phyloP scores from a whole-genome alignment of 2,797 vertebrate genomes.

The Darevskia nairensis region DNA sequence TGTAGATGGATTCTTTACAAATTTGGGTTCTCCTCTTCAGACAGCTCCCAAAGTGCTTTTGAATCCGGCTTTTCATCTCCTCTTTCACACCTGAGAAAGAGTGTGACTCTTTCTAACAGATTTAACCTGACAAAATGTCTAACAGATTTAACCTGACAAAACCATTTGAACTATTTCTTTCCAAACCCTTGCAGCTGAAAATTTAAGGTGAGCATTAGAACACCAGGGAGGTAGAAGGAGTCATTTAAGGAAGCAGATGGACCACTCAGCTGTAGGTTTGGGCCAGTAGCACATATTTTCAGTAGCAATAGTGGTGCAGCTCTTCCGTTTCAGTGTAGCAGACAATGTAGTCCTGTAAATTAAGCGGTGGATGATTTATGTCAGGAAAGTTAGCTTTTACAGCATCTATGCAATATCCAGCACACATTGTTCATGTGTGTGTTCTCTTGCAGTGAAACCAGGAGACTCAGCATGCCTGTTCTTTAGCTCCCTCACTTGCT shows the following conservation, averaged over 20 bases:
- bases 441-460: not conserved
- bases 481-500: not conserved
- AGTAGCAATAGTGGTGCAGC: conserved; percentile 50
- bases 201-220: not conserved
- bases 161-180: conserved; percentile 25
- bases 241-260: not conserved
- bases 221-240: not conserved
- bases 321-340: not conserved
- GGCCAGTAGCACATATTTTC: conserved; percentile 29
- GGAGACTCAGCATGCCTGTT: not conserved
- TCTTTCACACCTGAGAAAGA: rapidly evolving
- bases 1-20: conserved; percentile 16
- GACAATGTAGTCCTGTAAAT: conserved; percentile 34
- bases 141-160: not conserved
- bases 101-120: conserved; percentile 12
- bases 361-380: not conserved
- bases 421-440: not conserved
- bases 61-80: not conserved
- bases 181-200: not conserved
- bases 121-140: conserved; percentile 15
- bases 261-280: rapidly evolving
- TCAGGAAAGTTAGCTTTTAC: conserved; percentile 12
- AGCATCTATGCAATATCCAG: conserved; percentile 58
- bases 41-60: conserved; percentile 58
- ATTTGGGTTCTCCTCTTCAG: conserved; percentile 43